Evolutionary conservation across 2,113 vertebrate species (phyloP).

Genomic region (Thermophis baileyi): DNA sequence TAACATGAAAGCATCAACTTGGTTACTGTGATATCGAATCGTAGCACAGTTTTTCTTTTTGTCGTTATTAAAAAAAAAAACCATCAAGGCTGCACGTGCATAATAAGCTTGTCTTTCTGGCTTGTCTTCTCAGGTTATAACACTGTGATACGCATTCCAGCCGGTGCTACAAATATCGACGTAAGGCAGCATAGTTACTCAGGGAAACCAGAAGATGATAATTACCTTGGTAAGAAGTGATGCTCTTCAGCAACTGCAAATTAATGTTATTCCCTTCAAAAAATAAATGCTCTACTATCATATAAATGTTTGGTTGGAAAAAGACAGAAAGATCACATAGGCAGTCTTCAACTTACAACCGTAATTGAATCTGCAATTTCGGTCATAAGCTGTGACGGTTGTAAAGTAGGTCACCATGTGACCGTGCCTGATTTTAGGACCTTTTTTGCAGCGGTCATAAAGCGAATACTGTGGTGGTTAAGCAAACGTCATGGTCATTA

Average conservation of each 20-base stretch:
- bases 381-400: neutral
- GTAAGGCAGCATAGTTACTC: constrained; percentile 98
- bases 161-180: constrained; percentile 95
- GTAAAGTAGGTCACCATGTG: neutral
- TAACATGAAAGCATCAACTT: constrained; percentile 29
- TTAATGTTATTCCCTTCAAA: neutral
- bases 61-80: constrained; percentile 15
- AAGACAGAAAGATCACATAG: neutral
- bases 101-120: constrained; percentile 38
- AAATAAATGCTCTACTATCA: neutral
- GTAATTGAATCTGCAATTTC: neutral
- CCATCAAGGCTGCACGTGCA: neutral
- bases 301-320: neutral
- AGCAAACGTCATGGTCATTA: neutral
- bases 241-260: neutral
- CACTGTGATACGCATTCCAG: constrained; percentile 90
- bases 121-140: constrained; percentile 85
- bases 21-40: constrained; percentile 27
- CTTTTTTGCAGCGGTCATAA: neutral
- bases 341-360: neutral
- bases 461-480: neutral
- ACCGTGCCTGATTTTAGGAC: neutral
- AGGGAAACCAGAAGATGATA: constrained; percentile 96
- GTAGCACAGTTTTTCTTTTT: constrained; percentile 20
- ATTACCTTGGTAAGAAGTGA: constrained; percentile 91